A percentile compares a stretch with the other conserved stretches of the same genome.
Conservation (phyloP, 2,113 vertebrate species). For the Gymnarchus niloticus region DNA sequence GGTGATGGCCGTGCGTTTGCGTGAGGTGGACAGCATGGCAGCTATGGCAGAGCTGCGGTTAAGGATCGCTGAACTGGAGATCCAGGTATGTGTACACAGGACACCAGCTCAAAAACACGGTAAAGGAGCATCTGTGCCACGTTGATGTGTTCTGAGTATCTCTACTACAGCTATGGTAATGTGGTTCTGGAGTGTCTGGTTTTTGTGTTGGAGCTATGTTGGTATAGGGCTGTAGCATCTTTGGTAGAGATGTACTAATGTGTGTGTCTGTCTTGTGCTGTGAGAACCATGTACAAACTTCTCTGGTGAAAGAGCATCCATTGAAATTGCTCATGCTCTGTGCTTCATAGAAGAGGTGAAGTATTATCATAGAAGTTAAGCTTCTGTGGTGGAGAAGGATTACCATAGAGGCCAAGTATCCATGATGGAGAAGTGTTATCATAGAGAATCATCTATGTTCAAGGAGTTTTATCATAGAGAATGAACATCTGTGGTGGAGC, state of each 20-base stretch:
- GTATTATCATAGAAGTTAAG: too few relatives aligned
- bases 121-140: not conserved
- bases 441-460: too few relatives aligned
- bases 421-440: too few relatives aligned
- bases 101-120: not conserved
- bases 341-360: too few relatives aligned
- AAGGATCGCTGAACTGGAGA: slow-evolving; percentile 85
- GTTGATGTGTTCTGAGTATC: not conserved
- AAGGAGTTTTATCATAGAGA: not conserved
- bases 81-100: slow-evolving; percentile 65
- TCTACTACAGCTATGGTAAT: not conserved
- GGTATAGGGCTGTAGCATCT: not conserved
- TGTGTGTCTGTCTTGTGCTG: too few relatives aligned
- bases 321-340: too few relatives aligned
- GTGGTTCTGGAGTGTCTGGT: not conserved
- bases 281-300: too few relatives aligned
- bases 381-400: too few relatives aligned
- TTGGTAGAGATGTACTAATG: too few relatives aligned
- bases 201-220: not conserved
- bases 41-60: slow-evolving; percentile 85
- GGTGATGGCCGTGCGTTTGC: slow-evolving; percentile 85
- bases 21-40: slow-evolving; percentile 90
- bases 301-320: too few relatives aligned
- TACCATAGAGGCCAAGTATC: too few relatives aligned
- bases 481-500: not conserved